Evolutionary conservation across 2,113 vertebrate species (phyloP), one percentile per base, ranked within the genome.

Genomic region (Sakesphorus luctuosus): DNA sequence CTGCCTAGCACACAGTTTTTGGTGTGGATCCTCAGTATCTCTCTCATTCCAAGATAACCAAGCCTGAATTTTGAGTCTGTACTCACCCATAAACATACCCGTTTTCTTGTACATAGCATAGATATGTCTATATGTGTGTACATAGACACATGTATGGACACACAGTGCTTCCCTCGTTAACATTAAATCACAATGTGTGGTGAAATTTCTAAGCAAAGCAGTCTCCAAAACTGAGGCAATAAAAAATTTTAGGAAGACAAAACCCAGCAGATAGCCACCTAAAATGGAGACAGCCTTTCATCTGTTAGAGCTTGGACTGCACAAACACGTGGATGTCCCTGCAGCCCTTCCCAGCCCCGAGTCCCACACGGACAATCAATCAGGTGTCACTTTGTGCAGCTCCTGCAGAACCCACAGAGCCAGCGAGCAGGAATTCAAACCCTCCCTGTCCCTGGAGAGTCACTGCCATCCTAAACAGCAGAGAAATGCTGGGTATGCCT

Each of bases 401-500:
- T 95, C 68, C 76, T 71, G 68, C 76, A 93, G 68, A 93, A 50
- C n/a, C 44, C 84, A 21, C 11, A 36, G 68, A 68, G 74, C 50
- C 71, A n/a, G 43, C 0, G 11, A 74, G 82, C 43, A 0, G 7
- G 82, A 93, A 96, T 80, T 85, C 75, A 87, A 91, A 73, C 91
- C 75, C 50, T 67, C 59, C 26, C 63, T 69, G 78, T 38, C 84
- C 87, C 26, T 29, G 49, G 40, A 0, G 0, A 82, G 62, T 63
- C 82, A 63, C n/a, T 72, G 90, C 87, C 88, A 93, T 90, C 47
- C 72, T 85, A 94, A 96, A 93, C 67, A 94, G 77, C 47, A 61
- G 58, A 95, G 87, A 96, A 96, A 74, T 44, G 33, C 87, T 40
- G 68, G 79, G 91, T 94, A 96, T 93, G 88, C 90, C 83, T 90